Evolutionary conservation across 1,140 invertebrate genomes (phyloP).

Genomic region (Lanistes nyassanus): DNA sequence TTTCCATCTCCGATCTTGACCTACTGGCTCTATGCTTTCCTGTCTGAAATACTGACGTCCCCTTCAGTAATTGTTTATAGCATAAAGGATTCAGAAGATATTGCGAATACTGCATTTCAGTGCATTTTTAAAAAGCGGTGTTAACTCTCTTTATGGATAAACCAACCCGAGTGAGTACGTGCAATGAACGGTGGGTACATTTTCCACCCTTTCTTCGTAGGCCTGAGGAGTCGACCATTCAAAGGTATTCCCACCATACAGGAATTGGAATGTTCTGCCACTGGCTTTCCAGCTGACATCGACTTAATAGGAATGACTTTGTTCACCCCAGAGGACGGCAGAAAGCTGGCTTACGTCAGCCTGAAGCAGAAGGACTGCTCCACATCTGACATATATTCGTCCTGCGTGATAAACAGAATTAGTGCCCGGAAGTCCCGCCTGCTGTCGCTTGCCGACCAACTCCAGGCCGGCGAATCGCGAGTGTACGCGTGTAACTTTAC

Average conservation of each 20-base stretch:
- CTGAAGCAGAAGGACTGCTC: constrained; percentile 1
- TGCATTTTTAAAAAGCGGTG: too few species aligned
- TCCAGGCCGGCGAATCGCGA: background rate
- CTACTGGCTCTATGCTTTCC: too few species aligned
- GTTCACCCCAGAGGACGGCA: background rate
- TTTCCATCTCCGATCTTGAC: too few species aligned
- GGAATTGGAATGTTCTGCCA: background rate
- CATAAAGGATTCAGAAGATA: too few species aligned
- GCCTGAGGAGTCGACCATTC: background rate
- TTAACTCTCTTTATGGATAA: too few species aligned
- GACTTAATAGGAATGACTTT: background rate
- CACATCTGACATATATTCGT: background rate
- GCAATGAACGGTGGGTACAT: too few species aligned
- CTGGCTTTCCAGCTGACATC: background rate
- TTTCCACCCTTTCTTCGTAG: background rate
- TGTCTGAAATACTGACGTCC: too few species aligned
- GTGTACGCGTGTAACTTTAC: background rate
- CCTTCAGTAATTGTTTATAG: too few species aligned
- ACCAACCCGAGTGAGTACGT: too few species aligned
- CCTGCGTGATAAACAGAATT: background rate
- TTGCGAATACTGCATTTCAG: too few species aligned
- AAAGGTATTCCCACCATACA: background rate
- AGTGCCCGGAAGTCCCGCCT: background rate
- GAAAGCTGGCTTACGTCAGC: background rate
- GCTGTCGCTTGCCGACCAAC: background rate